Evolutionary conservation across 2,797 vertebrate species (phyloP), one percentile per base, ranked within the genome.

Genomic region (Chelmon rostratus): DNA sequence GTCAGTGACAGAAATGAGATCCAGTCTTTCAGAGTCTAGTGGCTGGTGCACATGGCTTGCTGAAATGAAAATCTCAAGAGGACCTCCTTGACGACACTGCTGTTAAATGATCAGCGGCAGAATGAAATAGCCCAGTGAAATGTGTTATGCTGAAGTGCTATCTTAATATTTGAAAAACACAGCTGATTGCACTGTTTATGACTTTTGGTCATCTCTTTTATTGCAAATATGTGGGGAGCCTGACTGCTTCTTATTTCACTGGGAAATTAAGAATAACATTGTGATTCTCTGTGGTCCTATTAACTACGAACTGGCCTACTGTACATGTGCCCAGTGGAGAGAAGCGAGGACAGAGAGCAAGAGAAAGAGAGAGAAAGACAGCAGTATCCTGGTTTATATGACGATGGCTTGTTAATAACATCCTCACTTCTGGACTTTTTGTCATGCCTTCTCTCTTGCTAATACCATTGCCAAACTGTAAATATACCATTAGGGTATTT

Each of bases 241-340:
- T 67, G 31, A 73, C 64, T 69, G 68, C 42, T 73, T 80, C 40
- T 65, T 58, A 63, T 56, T 83, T 61, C 66, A 88, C 54, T 12
- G 38, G 37, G 87, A 89, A 84, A 81, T 72, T 79, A 68, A 73
- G 65, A 91, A 88, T 70, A 89, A 89, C 81, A 77, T 1, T 79
- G 71, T 64, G 47, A 89, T 73, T 74, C 78, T 89, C 83, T 76
- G 57, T 64, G 78, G 87, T 82, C 65, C 81, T 49, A 58, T 65
- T 81, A 77, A 79, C 57, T 76, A 76, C 44, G 57, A 31, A 35
- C 28, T 75, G 78, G 70, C 76, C 44, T 58, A 54, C 65, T 76
- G 61, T 81, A 80, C 79, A 87, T 81, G 81, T 58, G 72, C 74
- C 49, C 35, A 65, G 57, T 1, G 35, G 69, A 86, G 65, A 78